A percentile compares a stretch with the other conserved stretches of the same genome.
phyloP scores from a whole-genome alignment of 2,888 invertebrate genomes.

The Herminia tarsipennalis region DNA sequence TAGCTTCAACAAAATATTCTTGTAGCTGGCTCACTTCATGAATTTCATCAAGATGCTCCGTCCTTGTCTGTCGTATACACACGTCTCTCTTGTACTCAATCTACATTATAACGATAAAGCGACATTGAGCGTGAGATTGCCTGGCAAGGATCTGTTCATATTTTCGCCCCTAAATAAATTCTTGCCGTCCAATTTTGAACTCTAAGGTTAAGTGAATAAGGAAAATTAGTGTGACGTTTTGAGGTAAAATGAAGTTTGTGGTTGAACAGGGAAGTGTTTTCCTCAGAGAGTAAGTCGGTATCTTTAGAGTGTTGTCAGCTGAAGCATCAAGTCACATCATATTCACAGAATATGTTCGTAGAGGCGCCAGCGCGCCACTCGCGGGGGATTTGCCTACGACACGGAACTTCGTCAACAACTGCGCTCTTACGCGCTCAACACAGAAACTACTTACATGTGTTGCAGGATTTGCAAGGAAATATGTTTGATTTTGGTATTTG shows the following conservation, averaged over 20 bases:
- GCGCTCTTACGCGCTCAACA: not conserved
- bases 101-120: slow-evolving; percentile 80
- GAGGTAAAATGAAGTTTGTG: slow-evolving; percentile 34
- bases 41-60: slow-evolving; percentile 62
- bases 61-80: slow-evolving; percentile 42
- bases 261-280: slow-evolving; percentile 67
- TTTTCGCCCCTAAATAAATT: slow-evolving; percentile 29
- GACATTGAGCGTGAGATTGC: slow-evolving; percentile 81
- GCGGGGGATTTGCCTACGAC: slow-evolving; percentile 1
- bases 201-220: slow-evolving; percentile 27
- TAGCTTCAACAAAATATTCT: slow-evolving; percentile 57
- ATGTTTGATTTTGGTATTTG: too few species aligned
- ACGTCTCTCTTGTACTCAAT: slow-evolving; percentile 63
- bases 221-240: not conserved
- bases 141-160: slow-evolving; percentile 50
- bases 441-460: not conserved
- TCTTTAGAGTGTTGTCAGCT: slow-evolving; percentile 60
- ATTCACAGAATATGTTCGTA: slow-evolving; percentile 42
- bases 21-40: slow-evolving; percentile 66
- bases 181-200: slow-evolving; percentile 32
- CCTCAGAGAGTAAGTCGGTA: slow-evolving; percentile 63
- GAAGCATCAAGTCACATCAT: slow-evolving; percentile 50
- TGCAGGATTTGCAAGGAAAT: not conserved
- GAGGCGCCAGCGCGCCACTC: slow-evolving; percentile 10
- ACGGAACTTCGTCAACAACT: not conserved